These are phyloP conservation scores for Sebastes umbrosus DNA, from an alignment of 2,797 vertebrate genomes.

Conservation along the genomic window DNA sequence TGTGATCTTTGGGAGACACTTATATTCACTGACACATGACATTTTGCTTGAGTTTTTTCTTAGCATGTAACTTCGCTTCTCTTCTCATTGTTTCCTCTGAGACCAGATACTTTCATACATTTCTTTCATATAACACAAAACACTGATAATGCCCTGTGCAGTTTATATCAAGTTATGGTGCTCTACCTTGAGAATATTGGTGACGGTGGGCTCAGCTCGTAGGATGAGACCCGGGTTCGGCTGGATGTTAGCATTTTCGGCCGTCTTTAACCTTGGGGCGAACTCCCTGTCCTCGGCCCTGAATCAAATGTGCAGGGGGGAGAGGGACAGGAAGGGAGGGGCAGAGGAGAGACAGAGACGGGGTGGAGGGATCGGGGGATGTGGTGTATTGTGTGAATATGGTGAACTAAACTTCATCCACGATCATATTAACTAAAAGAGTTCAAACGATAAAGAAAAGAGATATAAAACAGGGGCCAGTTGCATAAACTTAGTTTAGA, in stretches of 20 bases:
- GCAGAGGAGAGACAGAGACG: background rate
- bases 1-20: background rate
- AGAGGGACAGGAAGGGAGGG: conserved; percentile 15
- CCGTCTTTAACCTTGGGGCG: conserved; percentile 89
- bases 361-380: background rate
- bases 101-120: background rate
- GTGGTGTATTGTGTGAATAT: conserved; percentile 22
- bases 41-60: background rate
- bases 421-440: background rate
- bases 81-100: background rate
- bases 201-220: conserved; percentile 96
- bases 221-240: conserved; percentile 96
- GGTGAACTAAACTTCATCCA: background rate
- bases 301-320: conserved; percentile 61
- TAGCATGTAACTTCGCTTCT: background rate
- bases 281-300: conserved; percentile 91
- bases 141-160: background rate
- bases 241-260: conserved; percentile 97
- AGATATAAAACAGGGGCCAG: background rate
- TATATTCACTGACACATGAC: no score
- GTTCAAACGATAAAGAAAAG: background rate
- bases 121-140: background rate
- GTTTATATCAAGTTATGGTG: background rate
- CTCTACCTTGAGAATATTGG: conserved; percentile 95
- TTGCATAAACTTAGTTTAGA: no score